phyloP scores from a whole-genome alignment of 2,888 invertebrate species.

The Bruchidius siliquastri region DNA sequence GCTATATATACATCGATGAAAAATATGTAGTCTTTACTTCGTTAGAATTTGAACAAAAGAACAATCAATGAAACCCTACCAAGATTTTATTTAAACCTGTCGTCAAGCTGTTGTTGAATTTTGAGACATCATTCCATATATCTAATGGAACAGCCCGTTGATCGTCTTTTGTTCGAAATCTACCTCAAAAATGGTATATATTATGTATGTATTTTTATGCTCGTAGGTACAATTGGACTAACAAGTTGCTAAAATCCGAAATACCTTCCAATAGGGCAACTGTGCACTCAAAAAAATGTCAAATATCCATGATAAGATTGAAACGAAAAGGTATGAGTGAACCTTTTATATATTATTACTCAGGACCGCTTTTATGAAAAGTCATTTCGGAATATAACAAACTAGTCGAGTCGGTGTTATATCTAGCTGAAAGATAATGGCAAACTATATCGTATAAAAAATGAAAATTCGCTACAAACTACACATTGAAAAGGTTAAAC shows the following conservation, averaged over 20 bases:
- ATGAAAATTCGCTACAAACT: slow-evolving; percentile 46
- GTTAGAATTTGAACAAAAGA: neutral
- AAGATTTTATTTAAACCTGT: neutral
- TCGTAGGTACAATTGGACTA: neutral
- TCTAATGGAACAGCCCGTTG: neutral
- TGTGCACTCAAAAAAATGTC: neutral
- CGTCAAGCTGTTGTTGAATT: neutral
- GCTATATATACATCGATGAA: slow-evolving; percentile 44
- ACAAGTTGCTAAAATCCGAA: neutral
- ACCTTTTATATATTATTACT: too few species aligned
- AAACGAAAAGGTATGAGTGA: neutral
- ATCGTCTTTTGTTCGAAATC: neutral
- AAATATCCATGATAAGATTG: neutral
- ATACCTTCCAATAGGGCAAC: neutral
- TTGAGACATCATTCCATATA: neutral
- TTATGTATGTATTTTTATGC: neutral
- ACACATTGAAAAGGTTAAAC: slow-evolving; percentile 29
- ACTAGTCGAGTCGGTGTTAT: neutral
- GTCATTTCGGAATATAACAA: neutral
- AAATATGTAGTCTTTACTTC: slow-evolving; percentile 34
- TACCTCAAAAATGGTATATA: neutral
- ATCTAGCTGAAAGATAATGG: neutral
- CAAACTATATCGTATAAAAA: slow-evolving; percentile 42
- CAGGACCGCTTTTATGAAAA: neutral
- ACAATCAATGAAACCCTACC: neutral